Percentiles rank a stretch among this genome's conserved stretches.
Evolutionary conservation across 2,113 vertebrate genomes (phyloP).

Genomic region (Poicephalus meyeri): DNA sequence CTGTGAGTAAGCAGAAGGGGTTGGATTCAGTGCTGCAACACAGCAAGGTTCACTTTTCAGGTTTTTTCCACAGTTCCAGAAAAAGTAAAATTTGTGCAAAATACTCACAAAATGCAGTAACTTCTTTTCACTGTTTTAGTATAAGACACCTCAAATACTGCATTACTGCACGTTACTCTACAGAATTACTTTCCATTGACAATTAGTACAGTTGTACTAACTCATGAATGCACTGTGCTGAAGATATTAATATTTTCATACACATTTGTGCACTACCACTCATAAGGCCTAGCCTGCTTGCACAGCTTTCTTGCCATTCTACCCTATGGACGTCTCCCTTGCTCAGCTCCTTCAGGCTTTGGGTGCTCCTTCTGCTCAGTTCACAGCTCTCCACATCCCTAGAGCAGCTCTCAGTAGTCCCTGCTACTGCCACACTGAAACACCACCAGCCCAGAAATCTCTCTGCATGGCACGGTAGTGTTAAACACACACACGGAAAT

Average conservation of each 20-base stretch:
- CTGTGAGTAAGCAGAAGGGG: neutral
- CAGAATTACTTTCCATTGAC: neutral
- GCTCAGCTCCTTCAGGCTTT: fast-evolving
- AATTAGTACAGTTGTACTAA: neutral
- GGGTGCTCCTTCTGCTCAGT: neutral
- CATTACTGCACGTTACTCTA: neutral
- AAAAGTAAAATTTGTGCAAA: neutral
- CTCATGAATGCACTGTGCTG: neutral
- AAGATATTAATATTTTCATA: neutral
- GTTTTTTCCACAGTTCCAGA: neutral
- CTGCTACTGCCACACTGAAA: neutral
- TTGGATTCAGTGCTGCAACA: neutral
- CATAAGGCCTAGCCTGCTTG: neutral
- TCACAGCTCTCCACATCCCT: neutral
- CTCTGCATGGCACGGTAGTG: neutral
- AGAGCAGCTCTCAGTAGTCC: neutral
- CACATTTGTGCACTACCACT: neutral
- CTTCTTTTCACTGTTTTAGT: neutral
- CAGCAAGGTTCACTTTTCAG: neutral
- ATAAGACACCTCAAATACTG: neutral
- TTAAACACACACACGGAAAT: neutral
- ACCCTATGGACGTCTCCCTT: neutral
- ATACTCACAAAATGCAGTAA: neutral
- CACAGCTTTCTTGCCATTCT: neutral
- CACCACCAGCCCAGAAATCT: neutral